Evolutionary conservation across 2,888 invertebrate species (phyloP), one percentile per base, ranked within the genome.

Genomic region (Falcaria lacertinaria): DNA sequence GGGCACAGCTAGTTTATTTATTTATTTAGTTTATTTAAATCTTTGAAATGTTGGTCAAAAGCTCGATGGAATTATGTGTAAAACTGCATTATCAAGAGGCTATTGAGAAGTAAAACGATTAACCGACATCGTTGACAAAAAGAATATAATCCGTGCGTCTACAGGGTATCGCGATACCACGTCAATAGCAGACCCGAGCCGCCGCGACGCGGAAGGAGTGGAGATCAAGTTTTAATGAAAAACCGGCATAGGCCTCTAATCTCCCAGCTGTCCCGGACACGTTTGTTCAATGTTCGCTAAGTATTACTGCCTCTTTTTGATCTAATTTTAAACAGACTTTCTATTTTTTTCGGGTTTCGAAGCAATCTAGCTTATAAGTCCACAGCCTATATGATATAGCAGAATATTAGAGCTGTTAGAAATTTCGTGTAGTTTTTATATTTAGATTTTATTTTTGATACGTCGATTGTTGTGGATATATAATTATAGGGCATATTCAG

Each of bases 201-300:
- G 32, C 34, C 22, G 15, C 22, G 37, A 22, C 11, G 37, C 39
- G 46, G 48, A 61, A 57, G 47, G 52, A 60, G 43, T 45, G 38
- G 16, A 48, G 60, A 59, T 61, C 47, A 74, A 75, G 57, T 74
- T 76, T 69, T 69, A 74, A 75, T 73, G 64, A 69, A 70, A 66
- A 64, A 56, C 47, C 44, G 47, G 46, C 47, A 60, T 63, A 57
- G 25, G 3, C 65, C 57, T 59, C 58, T 65, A 60, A 72, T 68
- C 69, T 65, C 42, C 52, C 51, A 58, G 60, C 65, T 71, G 74
- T 62, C 61, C 40, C 41, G 40, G 59, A 59, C 73, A 69, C 48
- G 28, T 11, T 69, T 61, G 64, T 60, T 54, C 52, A 54, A 11
- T 28, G 11, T 28, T 28, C 28, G 2, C 28, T 5, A 11, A 28